A percentile compares a stretch with the other conserved stretches of the same genome.
Evolutionary conservation across 2,113 vertebrate genomes (phyloP).

Genomic region (Alaudala cheleensis): DNA sequence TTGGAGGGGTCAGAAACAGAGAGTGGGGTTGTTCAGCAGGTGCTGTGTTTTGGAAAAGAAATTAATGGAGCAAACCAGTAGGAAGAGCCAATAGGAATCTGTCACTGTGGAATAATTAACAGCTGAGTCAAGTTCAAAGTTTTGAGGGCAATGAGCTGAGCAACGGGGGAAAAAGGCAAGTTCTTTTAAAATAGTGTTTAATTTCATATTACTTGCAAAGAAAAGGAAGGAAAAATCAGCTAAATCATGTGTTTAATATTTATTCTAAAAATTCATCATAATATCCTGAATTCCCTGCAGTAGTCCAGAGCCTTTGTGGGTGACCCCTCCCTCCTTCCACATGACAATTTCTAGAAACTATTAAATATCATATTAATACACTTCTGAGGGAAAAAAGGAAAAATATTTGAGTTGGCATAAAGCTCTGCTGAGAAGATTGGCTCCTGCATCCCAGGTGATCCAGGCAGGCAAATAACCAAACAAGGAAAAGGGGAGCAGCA

Average conservation of each 20-base stretch:
- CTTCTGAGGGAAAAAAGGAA: neutral
- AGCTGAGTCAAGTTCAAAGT: conserved; percentile 14
- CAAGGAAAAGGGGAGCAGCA: neutral
- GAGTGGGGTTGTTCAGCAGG: neutral
- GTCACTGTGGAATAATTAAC: conserved; percentile 23
- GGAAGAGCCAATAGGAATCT: neutral
- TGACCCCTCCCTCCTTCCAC: neutral
- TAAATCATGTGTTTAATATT: conserved; percentile 37
- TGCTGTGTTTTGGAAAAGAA: neutral
- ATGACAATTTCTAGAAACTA: conserved; percentile 21
- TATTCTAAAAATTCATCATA: conserved; percentile 12
- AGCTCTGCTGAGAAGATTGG: neutral
- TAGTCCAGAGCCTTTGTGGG: neutral
- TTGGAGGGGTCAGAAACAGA: neutral
- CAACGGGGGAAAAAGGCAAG: conserved; percentile 1
- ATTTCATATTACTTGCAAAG: conserved; percentile 20
- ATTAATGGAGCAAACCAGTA: neutral
- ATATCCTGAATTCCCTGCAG: conserved; percentile 3
- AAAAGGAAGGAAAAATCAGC: conserved; percentile 39
- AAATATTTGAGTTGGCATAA: conserved; percentile 32
- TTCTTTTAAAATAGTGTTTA: conserved; percentile 7
- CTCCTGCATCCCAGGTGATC: neutral
- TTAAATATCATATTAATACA: conserved; percentile 18
- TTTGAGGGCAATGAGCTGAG: conserved; percentile 26
- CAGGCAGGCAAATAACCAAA: conserved; percentile 1